Evolutionary conservation across 2,113 vertebrate genomes (phyloP).

Genomic region (Brachyistius frenatus): DNA sequence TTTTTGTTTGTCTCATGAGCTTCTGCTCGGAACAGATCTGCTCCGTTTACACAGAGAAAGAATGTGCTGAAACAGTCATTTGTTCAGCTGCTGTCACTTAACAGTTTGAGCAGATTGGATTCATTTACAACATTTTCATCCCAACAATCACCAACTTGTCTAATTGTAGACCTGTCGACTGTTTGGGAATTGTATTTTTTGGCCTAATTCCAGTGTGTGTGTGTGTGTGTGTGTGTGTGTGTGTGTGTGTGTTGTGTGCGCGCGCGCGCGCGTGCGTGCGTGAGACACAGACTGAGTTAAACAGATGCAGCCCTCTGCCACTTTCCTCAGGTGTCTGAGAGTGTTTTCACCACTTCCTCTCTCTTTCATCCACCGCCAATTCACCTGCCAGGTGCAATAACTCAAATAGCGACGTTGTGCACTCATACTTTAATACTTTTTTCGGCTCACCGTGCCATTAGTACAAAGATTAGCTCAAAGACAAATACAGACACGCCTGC

Average conservation of each 20-base stretch:
- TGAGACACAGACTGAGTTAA: slow-evolving; percentile 49
- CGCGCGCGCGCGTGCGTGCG: slow-evolving; percentile 15
- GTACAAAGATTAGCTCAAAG: slow-evolving; percentile 33
- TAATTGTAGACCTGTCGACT: slow-evolving; percentile 52
- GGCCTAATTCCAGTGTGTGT: slow-evolving; percentile 43
- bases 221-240: slow-evolving; percentile 13
- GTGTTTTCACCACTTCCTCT: slow-evolving; percentile 77
- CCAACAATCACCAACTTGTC: slow-evolving; percentile 48
- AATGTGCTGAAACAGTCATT: slow-evolving; percentile 38
- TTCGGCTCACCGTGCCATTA: slow-evolving; percentile 46
- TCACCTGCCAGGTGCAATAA: slow-evolving; percentile 80
- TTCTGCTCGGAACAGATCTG: slow-evolving; percentile 12
- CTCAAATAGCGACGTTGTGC: slow-evolving; percentile 63
- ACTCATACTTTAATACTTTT: slow-evolving; percentile 54
- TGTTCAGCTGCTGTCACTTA: slow-evolving; percentile 58
- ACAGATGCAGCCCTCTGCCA: slow-evolving; percentile 70
- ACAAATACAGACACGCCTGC: slow-evolving; percentile 44
- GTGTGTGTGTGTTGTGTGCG: slow-evolving; percentile 4
- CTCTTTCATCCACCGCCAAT: slow-evolving; percentile 75
- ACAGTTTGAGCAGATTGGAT: slow-evolving; percentile 60
- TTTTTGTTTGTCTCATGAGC: slow-evolving; percentile 38
- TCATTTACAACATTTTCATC: slow-evolving; percentile 57
- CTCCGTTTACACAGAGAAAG: slow-evolving; percentile 20
- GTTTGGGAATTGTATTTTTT: slow-evolving; percentile 55
- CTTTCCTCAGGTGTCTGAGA: slow-evolving; percentile 73